A percentile compares a stretch with the other conserved stretches of the same genome.
These are phyloP conservation scores for Asarcornis scutulata DNA, from an alignment of 2,113 vertebrate genomes.

Conservation along the genomic window DNA sequence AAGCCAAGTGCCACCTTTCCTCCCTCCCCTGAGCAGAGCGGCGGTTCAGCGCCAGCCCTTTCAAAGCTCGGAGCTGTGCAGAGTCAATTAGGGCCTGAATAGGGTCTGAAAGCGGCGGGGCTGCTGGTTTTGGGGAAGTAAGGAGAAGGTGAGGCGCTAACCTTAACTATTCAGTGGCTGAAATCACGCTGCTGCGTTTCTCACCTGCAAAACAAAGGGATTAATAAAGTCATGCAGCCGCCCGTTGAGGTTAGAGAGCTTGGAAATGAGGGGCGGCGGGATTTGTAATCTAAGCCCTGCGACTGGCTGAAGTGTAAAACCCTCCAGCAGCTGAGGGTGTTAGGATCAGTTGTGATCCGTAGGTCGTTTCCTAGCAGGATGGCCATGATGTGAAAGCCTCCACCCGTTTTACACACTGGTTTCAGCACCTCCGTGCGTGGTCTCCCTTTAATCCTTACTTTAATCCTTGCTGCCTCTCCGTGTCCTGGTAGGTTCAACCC, in stretches of 20 bases:
- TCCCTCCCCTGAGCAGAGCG: constrained; percentile 51
- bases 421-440: neutral
- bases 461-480: neutral
- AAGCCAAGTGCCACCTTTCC: constrained; percentile 61
- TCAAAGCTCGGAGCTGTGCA: constrained; percentile 61
- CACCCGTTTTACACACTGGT: neutral
- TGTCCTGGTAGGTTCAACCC: neutral
- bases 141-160: constrained; percentile 9
- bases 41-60: constrained; percentile 51
- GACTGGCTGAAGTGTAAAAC: constrained; percentile 31
- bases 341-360: neutral
- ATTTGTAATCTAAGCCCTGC: constrained; percentile 4
- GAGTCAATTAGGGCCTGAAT: constrained; percentile 69
- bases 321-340: neutral
- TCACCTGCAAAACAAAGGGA: constrained; percentile 20
- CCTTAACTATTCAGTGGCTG: constrained; percentile 56
- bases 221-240: constrained; percentile 52
- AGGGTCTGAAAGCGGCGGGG: constrained; percentile 34
- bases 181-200: constrained; percentile 15
- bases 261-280: neutral
- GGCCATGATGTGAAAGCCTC: neutral
- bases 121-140: constrained; percentile 49
- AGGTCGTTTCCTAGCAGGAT: neutral
- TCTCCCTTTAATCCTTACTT: neutral
- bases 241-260: constrained; percentile 23